Conservation (phyloP, 2,113 vertebrate species). For the Rhinogobius similis region DNA sequence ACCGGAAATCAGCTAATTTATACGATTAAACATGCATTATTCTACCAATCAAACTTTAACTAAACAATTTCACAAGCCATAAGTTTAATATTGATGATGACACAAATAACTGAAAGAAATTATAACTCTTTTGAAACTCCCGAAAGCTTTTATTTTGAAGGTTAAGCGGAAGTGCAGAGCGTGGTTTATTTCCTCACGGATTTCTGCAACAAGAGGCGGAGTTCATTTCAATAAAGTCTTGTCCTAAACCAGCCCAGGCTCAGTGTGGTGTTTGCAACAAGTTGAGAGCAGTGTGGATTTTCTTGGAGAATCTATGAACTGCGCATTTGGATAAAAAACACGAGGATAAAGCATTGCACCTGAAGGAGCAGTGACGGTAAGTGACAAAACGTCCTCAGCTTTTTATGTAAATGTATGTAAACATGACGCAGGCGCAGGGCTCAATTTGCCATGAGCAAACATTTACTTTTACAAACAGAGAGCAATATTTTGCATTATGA, state of each 20-base stretch:
- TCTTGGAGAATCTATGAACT: background rate
- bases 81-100: no score
- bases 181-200: background rate
- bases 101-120: background rate
- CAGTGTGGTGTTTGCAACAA: background rate
- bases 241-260: background rate
- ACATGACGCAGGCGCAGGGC: background rate
- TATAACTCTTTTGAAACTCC: background rate
- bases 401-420: background rate
- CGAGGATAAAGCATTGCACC: constrained; percentile 22
- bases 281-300: background rate
- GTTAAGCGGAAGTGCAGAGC: background rate
- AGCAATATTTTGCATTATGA: background rate
- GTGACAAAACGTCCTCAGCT: background rate
- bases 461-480: background rate
- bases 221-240: constrained; percentile 50
- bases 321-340: background rate
- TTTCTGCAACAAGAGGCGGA: constrained; percentile 53
- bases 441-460: background rate
- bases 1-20: background rate
- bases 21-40: no score
- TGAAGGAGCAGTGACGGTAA: constrained; percentile 16
- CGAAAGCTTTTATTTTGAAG: constrained; percentile 41
- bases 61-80: no score
- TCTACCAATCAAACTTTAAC: no score